phyloP scores from a whole-genome alignment of 1,140 invertebrate species.

The Drosophila serrata region DNA sequence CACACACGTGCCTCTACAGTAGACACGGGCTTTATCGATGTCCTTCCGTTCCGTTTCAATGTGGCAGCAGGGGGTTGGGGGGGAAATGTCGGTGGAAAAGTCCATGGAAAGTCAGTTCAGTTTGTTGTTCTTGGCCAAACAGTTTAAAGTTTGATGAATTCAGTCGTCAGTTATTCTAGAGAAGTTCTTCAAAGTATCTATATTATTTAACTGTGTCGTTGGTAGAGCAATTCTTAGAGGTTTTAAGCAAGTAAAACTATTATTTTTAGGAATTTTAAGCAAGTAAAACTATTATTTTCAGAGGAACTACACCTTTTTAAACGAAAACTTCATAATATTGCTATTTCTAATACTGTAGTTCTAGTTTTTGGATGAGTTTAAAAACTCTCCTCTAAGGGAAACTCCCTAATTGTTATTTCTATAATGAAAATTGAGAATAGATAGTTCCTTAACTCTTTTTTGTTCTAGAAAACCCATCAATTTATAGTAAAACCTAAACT shows the following conservation, averaged over 20 bases:
- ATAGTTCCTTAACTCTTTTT: no score
- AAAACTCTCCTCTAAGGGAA: no score
- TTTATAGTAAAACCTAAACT: no score
- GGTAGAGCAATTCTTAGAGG: neutral
- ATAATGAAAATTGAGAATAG: no score
- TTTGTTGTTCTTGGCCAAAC: constrained; percentile 43
- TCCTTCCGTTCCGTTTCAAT: constrained; percentile 22
- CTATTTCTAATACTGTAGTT: no score
- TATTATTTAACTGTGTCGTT: constrained; percentile 23
- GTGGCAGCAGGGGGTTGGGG: neutral
- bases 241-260: neutral
- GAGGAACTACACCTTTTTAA: neutral
- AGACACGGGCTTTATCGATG: constrained; percentile 37
- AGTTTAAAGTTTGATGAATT: constrained; percentile 33
- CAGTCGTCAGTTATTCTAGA: constrained; percentile 26
- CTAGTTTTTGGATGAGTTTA: no score
- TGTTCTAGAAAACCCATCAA: no score
- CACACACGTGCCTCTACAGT: constrained; percentile 14
- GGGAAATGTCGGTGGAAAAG: neutral
- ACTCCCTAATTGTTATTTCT: no score
- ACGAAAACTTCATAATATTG: no score
- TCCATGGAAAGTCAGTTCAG: constrained; percentile 7
- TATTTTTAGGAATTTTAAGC: neutral
- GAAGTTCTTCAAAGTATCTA: constrained; percentile 6
- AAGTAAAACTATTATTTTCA: neutral